These are phyloP conservation scores for Corvus hawaiiensis DNA, from an alignment of 2,113 vertebrate genomes.

Conservation along the genomic window DNA sequence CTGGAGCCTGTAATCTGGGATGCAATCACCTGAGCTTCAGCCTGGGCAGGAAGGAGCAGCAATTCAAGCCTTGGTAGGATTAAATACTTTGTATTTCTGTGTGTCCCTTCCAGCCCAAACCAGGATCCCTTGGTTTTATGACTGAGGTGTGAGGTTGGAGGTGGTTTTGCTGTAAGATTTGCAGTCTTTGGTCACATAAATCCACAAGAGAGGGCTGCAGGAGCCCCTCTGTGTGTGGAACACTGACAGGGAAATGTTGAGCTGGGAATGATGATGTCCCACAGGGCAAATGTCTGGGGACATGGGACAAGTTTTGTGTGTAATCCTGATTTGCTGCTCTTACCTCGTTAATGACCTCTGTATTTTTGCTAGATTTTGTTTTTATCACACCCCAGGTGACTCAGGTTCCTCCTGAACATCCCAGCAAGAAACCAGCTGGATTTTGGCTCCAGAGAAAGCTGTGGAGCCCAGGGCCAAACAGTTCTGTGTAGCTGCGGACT, in stretches of 20 bases:
- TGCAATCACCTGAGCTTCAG: neutral
- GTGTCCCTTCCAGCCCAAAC: neutral
- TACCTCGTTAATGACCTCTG: neutral
- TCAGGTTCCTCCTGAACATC: neutral
- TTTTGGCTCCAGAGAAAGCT: neutral
- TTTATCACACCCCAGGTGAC: neutral
- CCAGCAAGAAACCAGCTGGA: neutral
- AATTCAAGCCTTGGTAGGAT: neutral
- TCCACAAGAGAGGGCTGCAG: neutral
- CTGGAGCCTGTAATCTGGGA: neutral
- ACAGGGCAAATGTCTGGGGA: neutral
- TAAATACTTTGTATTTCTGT: rapidly evolving
- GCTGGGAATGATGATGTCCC: neutral
- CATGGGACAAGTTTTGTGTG: neutral
- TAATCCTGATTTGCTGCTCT: neutral
- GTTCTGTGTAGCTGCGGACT: neutral
- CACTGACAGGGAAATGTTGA: neutral
- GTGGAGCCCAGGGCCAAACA: neutral
- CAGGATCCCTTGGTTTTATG: neutral
- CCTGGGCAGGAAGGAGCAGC: neutral
- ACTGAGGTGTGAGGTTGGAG: neutral
- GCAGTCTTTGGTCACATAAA: neutral
- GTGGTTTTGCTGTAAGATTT: neutral
- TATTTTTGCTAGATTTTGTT: neutral
- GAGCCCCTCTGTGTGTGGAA: neutral